phyloP scores from a whole-genome alignment of 2,113 vertebrate species.

The Platysternon megacephalum region DNA sequence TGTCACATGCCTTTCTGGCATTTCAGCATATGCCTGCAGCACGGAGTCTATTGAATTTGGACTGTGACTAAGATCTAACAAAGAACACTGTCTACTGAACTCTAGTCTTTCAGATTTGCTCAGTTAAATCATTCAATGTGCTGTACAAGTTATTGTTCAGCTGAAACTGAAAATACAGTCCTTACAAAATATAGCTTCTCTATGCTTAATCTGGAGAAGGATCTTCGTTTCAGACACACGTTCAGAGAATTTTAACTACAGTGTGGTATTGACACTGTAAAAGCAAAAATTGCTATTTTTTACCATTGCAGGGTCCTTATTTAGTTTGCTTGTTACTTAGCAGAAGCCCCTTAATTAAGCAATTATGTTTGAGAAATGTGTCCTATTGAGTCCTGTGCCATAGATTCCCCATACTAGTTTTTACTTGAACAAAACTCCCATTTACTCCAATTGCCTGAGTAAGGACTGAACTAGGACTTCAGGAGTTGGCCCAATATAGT shows the following conservation, averaged over 20 bases:
- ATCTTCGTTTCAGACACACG: not conserved
- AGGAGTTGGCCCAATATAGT: not conserved
- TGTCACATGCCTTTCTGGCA: conserved; percentile 78
- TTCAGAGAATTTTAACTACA: not conserved
- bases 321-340: not conserved
- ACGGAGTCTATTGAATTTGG: conserved; percentile 77
- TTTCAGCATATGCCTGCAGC: conserved; percentile 76
- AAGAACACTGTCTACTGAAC: conserved; percentile 77
- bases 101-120: conserved; percentile 64
- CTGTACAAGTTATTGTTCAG: conserved; percentile 65
- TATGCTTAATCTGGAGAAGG: not conserved
- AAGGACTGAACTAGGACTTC: not conserved
- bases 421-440: not conserved
- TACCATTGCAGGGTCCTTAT: not conserved
- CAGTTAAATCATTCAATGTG: conserved; percentile 69
- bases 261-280: not conserved
- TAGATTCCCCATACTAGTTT: not conserved
- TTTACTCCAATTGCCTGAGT: not conserved
- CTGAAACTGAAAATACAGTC: conserved; percentile 68
- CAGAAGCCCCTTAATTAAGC: not conserved
- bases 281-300: not conserved
- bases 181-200: not conserved
- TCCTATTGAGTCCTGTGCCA: not conserved
- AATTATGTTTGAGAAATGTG: conserved; percentile 14
- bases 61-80: conserved; percentile 78